A percentile compares a stretch with the other conserved stretches of the same genome.
Evolutionary conservation across 2,113 vertebrate species (phyloP).

Genomic region (Gorsachius goisagi): DNA sequence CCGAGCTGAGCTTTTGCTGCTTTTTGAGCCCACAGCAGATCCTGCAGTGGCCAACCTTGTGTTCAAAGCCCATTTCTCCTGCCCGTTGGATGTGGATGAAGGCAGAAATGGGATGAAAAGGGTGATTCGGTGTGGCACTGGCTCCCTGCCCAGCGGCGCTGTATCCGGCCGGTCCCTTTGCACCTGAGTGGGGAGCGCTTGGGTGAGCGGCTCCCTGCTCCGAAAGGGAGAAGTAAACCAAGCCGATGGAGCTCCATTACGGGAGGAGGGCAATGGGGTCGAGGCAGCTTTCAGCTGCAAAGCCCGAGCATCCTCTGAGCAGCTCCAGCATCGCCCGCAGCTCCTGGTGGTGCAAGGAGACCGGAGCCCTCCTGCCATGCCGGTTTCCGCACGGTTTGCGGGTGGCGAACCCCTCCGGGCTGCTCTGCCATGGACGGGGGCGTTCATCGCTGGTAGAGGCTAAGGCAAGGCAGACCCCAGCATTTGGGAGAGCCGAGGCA

Average conservation of each 20-base stretch:
- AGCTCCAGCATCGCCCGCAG: neutral
- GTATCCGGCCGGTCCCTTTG: accelerated
- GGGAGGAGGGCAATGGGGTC: neutral
- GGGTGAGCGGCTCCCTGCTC: neutral
- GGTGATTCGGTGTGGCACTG: too few relatives aligned
- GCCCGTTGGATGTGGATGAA: neutral
- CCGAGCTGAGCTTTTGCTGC: neutral
- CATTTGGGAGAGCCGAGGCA: neutral
- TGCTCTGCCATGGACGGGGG: neutral
- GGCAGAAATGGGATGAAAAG: neutral
- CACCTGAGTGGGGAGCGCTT: too few relatives aligned
- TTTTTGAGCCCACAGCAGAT: neutral
- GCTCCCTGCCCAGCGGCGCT: neutral
- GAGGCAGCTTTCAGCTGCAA: neutral
- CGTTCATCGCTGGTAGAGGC: accelerated
- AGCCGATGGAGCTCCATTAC: too few relatives aligned
- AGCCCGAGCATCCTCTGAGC: neutral
- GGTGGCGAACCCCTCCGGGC: neutral
- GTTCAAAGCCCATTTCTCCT: neutral
- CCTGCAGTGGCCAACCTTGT: neutral
- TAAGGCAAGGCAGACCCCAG: neutral
- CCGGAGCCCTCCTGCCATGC: neutral
- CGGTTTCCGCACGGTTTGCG: accelerated
- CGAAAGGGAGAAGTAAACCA: neutral
- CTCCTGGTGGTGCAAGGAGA: neutral